phyloP scores from a whole-genome alignment of 2,113 vertebrate genomes.

The Henicopernis longicauda region DNA sequence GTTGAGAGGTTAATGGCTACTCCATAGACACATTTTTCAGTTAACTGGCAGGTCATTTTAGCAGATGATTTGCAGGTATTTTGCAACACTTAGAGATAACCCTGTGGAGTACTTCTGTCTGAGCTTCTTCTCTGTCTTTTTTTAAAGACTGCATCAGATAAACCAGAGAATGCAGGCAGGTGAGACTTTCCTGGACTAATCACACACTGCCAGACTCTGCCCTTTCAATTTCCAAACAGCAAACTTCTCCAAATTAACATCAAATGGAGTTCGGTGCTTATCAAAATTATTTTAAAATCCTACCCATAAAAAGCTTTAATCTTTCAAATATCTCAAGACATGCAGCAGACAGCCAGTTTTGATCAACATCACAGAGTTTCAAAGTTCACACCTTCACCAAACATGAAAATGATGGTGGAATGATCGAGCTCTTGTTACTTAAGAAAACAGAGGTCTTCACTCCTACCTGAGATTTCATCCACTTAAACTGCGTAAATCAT shows the following conservation, averaged over 20 bases:
- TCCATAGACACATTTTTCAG: not conserved
- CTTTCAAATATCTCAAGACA: not conserved
- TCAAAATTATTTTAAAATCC: not conserved
- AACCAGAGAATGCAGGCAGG: conserved; percentile 13
- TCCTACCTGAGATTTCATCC: not conserved
- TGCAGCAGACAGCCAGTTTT: not conserved
- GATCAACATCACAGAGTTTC: not conserved
- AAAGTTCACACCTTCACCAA: not conserved
- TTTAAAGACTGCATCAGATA: conserved; percentile 9
- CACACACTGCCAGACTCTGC: not conserved
- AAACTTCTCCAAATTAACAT: not conserved
- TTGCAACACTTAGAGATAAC: conserved; percentile 33
- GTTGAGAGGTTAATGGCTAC: conserved; percentile 34
- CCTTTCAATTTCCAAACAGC: not conserved
- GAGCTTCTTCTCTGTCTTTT: not conserved
- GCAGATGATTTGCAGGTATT: conserved; percentile 51
- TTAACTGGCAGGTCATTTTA: conserved; percentile 45
- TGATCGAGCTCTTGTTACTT: not conserved
- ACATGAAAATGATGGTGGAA: not conserved
- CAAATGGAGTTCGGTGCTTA: not conserved
- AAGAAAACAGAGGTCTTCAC: not conserved
- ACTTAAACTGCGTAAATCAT: not conserved
- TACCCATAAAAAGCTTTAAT: not conserved
- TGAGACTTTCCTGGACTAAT: not conserved
- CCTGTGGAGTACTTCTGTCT: not conserved